phyloP scores from a whole-genome alignment of 2,888 invertebrate genomes.

The Conchocele bisecta region DNA sequence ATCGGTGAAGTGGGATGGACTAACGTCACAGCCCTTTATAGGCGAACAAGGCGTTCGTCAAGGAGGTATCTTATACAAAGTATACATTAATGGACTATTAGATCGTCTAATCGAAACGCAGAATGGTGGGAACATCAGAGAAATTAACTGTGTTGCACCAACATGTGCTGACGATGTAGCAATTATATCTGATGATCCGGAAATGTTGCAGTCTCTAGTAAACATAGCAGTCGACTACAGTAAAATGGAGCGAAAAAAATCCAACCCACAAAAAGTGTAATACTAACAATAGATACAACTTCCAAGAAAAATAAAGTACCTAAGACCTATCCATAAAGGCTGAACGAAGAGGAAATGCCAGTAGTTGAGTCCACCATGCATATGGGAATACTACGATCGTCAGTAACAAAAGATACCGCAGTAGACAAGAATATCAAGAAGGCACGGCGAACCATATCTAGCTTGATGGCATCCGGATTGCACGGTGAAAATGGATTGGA shows the following conservation, averaged over 20 bases:
- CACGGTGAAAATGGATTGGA: conserved; percentile 17
- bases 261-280: conserved; percentile 14
- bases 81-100: conserved; percentile 15
- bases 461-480: conserved; percentile 6
- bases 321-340: too few relatives aligned
- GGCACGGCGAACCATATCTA: conserved; percentile 2
- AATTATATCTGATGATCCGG: background rate
- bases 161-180: background rate
- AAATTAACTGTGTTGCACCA: background rate
- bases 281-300: background rate
- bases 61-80: conserved; percentile 16
- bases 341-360: conserved; percentile 1
- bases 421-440: conserved; percentile 11
- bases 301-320: too few relatives aligned
- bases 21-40: background rate
- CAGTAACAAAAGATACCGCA: background rate
- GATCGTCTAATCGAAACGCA: background rate
- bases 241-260: background rate
- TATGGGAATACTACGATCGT: background rate
- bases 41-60: conserved; percentile 8
- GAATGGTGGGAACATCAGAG: background rate
- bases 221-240: conserved; percentile 11
- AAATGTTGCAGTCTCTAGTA: background rate
- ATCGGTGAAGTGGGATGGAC: conserved; percentile 15
- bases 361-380: background rate